Base-by-base conservation (phyloP, 2,113 vertebrate species). In the Pelusios castaneus region DNA sequence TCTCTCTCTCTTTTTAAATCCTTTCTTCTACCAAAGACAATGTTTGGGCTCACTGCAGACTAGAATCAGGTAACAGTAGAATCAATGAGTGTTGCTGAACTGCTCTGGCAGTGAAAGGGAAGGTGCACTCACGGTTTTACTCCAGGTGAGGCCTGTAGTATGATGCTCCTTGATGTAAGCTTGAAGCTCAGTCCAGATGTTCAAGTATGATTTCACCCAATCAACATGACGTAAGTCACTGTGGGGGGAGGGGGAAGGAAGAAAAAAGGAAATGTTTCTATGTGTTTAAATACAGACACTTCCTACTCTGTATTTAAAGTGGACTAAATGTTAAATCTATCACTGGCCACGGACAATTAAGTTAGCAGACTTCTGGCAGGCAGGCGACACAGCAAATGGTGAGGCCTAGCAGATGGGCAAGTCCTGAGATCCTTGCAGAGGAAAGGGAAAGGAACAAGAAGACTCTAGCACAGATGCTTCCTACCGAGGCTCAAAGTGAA, bases 161-260 rank as follows among this genome's bases (percentile, higher is more conserved):
- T 99, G 99, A 93, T 99, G 98, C 85, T 99, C 98, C 96, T 99
- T 99, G 97, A 99, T 99, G 93, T 99, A 99, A 29, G 97, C 97
- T 96, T 99, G 99, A 95, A 99, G 97, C 67, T 99, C 98, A 45
- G 98, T 99, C 99, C 99, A 99, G 97, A 99, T 99, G 56, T 98
- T 99, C 95, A 99, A 97, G 87, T 99, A 99, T 0, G 99, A 99
- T 91, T 98, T 99, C 89, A 99, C 99, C 99, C 99, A 99, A 89
- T 99, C 99, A 89, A 99, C 99, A 24, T 99, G 99, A 38, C 98
- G 98, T 56, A 97, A 93, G 91, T 99, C 99, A 34, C 99, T 99
- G 97, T 78, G 89, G 79, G 31, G 13, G 51, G 51, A 5, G 13
- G 47, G 47, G 47, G n/a, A 49, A 49, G 52, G 63, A 34, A 38